These are phyloP conservation scores for Myrmophylax atrothorax DNA, from an alignment of 2,113 vertebrate genomes.

Conservation along the genomic window DNA sequence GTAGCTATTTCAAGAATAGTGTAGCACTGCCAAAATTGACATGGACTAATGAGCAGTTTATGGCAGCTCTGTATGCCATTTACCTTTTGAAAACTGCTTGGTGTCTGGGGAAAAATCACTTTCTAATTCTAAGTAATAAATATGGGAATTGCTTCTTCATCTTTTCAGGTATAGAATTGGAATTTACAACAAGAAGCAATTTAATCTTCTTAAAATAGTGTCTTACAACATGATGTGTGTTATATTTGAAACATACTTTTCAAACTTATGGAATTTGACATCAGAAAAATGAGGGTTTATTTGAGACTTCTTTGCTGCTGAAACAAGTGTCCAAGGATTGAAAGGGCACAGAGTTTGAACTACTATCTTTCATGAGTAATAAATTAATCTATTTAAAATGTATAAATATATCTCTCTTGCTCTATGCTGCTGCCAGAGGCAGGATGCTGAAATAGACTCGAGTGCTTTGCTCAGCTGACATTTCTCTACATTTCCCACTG, in stretches of 20 bases:
- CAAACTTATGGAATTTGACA: background rate
- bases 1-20: background rate
- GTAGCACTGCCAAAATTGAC: background rate
- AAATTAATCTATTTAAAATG: slow-evolving; percentile 17
- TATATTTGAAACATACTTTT: background rate
- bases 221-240: background rate
- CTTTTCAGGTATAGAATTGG: background rate
- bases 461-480: background rate
- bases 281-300: background rate
- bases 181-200: background rate
- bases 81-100: background rate
- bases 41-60: background rate
- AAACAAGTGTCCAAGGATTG: background rate
- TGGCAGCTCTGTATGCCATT: background rate
- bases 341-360: background rate
- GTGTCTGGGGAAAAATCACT: background rate
- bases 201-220: background rate
- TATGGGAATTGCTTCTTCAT: background rate
- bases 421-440: background rate
- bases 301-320: background rate
- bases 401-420: background rate
- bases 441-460: background rate
- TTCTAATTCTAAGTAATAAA: background rate
- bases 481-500: background rate
- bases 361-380: background rate